These are phyloP conservation scores for Pseudococcus longispinus DNA, from an alignment of 2,888 invertebrate species.

Conservation along the genomic window DNA sequence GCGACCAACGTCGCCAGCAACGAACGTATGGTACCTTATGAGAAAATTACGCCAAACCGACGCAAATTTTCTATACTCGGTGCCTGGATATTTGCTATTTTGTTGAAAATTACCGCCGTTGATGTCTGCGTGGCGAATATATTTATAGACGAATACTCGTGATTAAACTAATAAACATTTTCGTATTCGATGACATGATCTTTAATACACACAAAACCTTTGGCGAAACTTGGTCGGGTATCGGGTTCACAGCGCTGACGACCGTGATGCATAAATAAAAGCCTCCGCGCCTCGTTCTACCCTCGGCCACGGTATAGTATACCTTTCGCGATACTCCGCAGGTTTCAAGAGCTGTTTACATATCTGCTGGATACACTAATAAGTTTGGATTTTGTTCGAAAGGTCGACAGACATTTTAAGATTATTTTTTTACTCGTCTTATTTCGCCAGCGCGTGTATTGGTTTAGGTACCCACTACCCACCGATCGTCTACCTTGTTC, in stretches of 20 bases:
- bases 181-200: conserved; percentile 18
- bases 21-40: background rate
- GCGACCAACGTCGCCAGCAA: background rate
- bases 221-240: background rate
- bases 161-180: conserved; percentile 37
- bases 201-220: conserved; percentile 13
- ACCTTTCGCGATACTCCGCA: too few species aligned
- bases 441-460: too few species aligned
- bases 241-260: background rate
- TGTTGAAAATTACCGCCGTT: background rate
- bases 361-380: background rate
- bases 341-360: too few species aligned
- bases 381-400: background rate
- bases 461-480: too few species aligned
- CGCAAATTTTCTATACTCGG: background rate
- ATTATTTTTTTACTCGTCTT: too few species aligned
- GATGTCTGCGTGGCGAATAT: background rate
- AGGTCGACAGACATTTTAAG: background rate
- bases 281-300: background rate
- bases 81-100: background rate
- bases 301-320: too few species aligned
- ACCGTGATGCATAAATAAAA: conserved; percentile 19
- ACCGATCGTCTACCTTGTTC: too few species aligned
- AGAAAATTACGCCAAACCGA: background rate
- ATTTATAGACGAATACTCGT: background rate